Evolutionary conservation across 2,797 vertebrate species (phyloP).

Genomic region (Parambassis ranga): DNA sequence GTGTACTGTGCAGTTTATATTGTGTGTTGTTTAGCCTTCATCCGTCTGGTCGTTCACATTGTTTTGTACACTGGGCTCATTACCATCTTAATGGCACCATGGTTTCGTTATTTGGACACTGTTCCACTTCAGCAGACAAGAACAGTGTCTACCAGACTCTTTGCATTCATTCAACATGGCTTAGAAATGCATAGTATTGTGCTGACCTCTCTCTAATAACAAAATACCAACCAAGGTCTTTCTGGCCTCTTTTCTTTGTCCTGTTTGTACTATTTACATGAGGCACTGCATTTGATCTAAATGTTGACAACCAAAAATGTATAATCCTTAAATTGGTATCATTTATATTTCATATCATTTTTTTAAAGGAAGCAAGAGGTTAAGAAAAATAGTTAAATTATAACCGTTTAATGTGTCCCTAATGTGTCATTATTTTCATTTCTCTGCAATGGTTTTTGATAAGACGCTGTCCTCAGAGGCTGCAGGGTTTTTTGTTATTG

Average conservation of each 20-base stretch:
- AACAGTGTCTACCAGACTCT: slow-evolving; percentile 57
- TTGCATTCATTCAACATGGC: slow-evolving; percentile 40
- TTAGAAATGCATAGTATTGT: slow-evolving; percentile 29
- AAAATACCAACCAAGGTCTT: slow-evolving; percentile 28
- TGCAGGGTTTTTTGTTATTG: background rate
- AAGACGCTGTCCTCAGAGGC: background rate
- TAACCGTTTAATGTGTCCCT: no score
- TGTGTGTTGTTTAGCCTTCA: slow-evolving; percentile 43
- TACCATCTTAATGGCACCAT: slow-evolving; percentile 72
- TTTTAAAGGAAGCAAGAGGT: no score
- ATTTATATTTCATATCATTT: no score
- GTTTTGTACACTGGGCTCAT: slow-evolving; percentile 68
- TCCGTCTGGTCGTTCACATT: slow-evolving; percentile 52
- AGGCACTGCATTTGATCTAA: background rate
- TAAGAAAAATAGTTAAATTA: no score
- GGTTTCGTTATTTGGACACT: slow-evolving; percentile 55
- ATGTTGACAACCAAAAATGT: background rate
- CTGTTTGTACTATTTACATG: background rate
- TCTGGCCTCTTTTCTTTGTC: slow-evolving; percentile 44
- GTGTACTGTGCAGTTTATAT: slow-evolving; percentile 28
- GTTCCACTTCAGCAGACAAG: slow-evolving; percentile 71
- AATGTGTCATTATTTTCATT: no score
- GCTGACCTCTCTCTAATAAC: slow-evolving; percentile 35
- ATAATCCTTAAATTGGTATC: background rate
- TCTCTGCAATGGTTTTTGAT: no score